These are phyloP conservation scores for Hermaeophaga mercurialis DNA, from an alignment of 2,888 invertebrate species.

Conservation along the genomic window DNA sequence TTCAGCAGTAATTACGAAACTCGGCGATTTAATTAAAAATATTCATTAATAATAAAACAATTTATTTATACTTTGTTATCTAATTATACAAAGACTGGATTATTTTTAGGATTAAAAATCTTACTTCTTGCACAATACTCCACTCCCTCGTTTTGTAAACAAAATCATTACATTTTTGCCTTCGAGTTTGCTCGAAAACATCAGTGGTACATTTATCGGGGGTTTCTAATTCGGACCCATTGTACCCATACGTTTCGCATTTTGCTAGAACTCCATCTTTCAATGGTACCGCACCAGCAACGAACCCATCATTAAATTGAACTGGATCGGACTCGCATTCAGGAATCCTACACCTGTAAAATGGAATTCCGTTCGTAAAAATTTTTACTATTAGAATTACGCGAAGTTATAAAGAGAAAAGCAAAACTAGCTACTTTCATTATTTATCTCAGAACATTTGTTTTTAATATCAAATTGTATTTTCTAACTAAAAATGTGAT, in stretches of 20 bases:
- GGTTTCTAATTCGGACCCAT: constrained; percentile 25
- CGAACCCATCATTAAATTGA: constrained; percentile 48
- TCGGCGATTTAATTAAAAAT: no score
- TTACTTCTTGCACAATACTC: constrained; percentile 50
- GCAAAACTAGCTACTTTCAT: no score
- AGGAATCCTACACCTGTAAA: constrained; percentile 53
- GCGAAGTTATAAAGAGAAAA: no score
- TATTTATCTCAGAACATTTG: no score
- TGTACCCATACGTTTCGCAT: constrained; percentile 40
- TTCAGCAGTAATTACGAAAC: no score
- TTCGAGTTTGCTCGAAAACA: constrained; percentile 39
- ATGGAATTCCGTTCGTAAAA: no score
- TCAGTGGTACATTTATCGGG: constrained; percentile 35
- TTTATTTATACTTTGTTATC: no score
- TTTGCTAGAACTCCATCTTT: constrained; percentile 43
- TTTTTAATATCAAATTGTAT: no score
- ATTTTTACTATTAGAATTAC: no score
- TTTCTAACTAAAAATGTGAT: no score
- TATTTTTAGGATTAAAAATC: not conserved
- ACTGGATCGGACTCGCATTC: constrained; percentile 48
- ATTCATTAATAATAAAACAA: no score
- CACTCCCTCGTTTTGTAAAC: constrained; percentile 45
- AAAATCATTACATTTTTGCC: constrained; percentile 41
- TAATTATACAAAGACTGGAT: no score
- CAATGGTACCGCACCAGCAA: constrained; percentile 52